Conservation (phyloP, 2,888 invertebrate genomes). For the Thumatha senex region DNA sequence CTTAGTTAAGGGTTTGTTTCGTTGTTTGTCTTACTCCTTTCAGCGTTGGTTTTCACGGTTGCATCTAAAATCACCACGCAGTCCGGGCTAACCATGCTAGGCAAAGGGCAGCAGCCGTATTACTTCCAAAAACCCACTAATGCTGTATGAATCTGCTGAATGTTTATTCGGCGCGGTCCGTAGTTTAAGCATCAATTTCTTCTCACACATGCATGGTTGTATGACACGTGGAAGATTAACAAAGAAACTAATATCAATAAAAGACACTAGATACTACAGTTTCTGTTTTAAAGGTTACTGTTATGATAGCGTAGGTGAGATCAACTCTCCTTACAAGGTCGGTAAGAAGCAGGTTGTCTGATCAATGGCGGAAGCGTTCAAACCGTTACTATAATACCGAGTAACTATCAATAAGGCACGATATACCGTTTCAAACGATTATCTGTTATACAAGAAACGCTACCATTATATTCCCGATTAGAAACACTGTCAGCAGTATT, state of each 20-base stretch:
- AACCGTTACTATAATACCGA: slow-evolving; percentile 35
- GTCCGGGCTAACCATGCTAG: too few species aligned
- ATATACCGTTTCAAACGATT: slow-evolving; percentile 28
- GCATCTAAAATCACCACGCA: too few species aligned
- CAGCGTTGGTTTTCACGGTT: too few species aligned
- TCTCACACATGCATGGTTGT: too few species aligned
- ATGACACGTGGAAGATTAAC: background rate
- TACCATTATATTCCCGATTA: slow-evolving; percentile 10
- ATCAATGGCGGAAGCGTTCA: slow-evolving; percentile 28
- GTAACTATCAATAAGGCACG: slow-evolving; percentile 33
- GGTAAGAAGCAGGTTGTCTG: slow-evolving; percentile 30
- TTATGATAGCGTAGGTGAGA: slow-evolving; percentile 1
- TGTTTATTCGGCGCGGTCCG: too few species aligned
- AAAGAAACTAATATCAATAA: too few species aligned
- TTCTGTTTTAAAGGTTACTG: background rate
- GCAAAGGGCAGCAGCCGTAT: too few species aligned
- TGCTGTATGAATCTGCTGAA: too few species aligned
- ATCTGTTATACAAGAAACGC: slow-evolving; percentile 25
- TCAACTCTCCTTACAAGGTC: slow-evolving; percentile 39
- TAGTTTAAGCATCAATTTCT: too few species aligned
- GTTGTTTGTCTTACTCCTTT: too few species aligned
- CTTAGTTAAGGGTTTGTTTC: too few species aligned
- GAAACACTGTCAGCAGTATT: background rate
- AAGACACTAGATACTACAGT: slow-evolving; percentile 4
- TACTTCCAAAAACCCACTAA: too few species aligned